Base-by-base conservation (phyloP, 2,888 invertebrate genomes). In the Sialis lutaria region DNA sequence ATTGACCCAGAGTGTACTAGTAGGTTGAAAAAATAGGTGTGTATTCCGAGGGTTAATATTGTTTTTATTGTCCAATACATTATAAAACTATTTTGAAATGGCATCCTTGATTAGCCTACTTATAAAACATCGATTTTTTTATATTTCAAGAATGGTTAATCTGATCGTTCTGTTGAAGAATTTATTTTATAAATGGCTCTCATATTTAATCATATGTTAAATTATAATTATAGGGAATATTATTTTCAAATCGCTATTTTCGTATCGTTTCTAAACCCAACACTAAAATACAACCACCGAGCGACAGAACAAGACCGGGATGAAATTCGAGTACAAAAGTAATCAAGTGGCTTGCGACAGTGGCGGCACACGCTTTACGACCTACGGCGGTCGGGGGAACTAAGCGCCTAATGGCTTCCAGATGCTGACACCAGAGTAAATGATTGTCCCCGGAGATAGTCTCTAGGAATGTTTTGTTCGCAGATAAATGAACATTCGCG, bases 301-400 rank as follows among this genome's bases (percentile, higher is more conserved):
- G 10, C 37, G 37, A 37, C 10, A n/a, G 37, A 37, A 10, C 37
- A 7, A 12, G 12, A 10, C 37, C 37, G 10, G 37, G 37, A 37
- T 37, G 37, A 37, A 37, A 37, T 37, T 12, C 37, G 37, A 37
- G 37, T 37, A 37, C 10, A 37, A 12, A 37, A 31, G 42, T 42
- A 42, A 42, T 42, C 31, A 42, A 42, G 42, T 42, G 32, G 42
- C 42, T 42, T 8, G 42, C 10, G 32, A 42, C 37, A 10, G 37
- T 32, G 42, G 42, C 31, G 42, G 22, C 42, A 32, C 42, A 42
- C 42, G 32, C 42, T 42, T 42, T 42, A 42, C 42, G 42, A 42
- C 42, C 42, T 31, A 10, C 31, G 30, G 31, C 30, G 10, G 31
- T 32, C 42, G 10, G 42, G 31, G 42, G 10, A 32, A 31, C 31